Evolutionary conservation across 2,797 vertebrate genomes (phyloP).

Genomic region (Geotria australis): DNA sequence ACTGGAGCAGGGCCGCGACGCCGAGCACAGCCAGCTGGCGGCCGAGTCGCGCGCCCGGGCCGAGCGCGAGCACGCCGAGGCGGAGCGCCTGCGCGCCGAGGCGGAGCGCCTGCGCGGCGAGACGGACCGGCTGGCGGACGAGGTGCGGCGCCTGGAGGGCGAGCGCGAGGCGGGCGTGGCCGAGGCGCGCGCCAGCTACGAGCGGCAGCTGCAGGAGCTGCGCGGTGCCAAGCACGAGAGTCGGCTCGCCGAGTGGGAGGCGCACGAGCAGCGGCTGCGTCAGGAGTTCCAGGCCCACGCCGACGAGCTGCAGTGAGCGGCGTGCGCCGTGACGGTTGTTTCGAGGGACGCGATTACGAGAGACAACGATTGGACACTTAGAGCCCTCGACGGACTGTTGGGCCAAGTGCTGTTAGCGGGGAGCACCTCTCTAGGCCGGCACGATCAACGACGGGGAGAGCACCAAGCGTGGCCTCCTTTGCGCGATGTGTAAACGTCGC

Average conservation of each 20-base stretch:
- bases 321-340: no score
- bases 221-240: conserved; percentile 82
- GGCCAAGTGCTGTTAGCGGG: no score
- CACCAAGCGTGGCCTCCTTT: no score
- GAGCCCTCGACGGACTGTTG: no score
- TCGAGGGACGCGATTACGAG: no score
- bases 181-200: conserved; percentile 80
- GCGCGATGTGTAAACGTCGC: no score
- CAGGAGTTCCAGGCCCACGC: conserved; percentile 58
- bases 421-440: no score
- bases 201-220: conserved; percentile 76
- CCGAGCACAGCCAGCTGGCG: conserved; percentile 43
- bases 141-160: conserved; percentile 61
- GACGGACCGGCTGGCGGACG: conserved; percentile 49
- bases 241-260: conserved; percentile 48
- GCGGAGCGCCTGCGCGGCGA: conserved; percentile 42
- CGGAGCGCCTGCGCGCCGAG: conserved; percentile 29
- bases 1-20: conserved; percentile 26
- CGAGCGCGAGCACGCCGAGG: conserved; percentile 23
- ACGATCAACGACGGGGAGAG: no score
- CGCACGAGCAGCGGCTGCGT: conserved; percentile 60
- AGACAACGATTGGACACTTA: no score
- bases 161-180: conserved; percentile 73
- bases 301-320: no score
- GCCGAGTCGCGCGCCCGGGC: conserved; percentile 64